phyloP scores from a whole-genome alignment of 2,113 vertebrate species.

The Laticauda colubrina region DNA sequence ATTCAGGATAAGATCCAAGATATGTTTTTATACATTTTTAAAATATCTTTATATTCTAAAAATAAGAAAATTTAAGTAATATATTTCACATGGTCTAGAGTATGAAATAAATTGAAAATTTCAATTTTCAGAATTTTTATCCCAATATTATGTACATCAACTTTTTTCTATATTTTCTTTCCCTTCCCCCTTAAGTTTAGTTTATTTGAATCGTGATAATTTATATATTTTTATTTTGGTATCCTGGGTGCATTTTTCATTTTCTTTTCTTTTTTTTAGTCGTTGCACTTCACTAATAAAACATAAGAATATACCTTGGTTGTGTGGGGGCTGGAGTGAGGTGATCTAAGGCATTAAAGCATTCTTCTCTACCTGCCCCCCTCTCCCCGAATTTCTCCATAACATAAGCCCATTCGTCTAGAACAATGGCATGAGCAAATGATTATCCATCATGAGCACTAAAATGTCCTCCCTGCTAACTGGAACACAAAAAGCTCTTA shows the following conservation, averaged over 20 bases:
- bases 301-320: background rate
- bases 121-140: background rate
- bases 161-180: background rate
- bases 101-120: background rate
- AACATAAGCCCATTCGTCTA: background rate
- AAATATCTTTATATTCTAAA: background rate
- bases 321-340: background rate
- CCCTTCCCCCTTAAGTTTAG: background rate
- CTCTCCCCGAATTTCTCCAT: background rate
- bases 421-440: slow-evolving; percentile 13
- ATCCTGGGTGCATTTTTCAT: background rate
- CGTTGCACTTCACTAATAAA: background rate
- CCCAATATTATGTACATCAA: background rate
- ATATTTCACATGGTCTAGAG: background rate
- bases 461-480: background rate
- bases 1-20: background rate
- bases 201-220: background rate
- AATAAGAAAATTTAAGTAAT: background rate
- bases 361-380: background rate
- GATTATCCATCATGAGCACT: rapidly evolving
- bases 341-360: background rate
- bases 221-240: background rate
- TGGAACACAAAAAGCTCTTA: slow-evolving; percentile 20
- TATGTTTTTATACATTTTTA: background rate
- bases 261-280: background rate